Conservation (phyloP, 1,140 invertebrate genomes). For the Conus ventricosus region DNA sequence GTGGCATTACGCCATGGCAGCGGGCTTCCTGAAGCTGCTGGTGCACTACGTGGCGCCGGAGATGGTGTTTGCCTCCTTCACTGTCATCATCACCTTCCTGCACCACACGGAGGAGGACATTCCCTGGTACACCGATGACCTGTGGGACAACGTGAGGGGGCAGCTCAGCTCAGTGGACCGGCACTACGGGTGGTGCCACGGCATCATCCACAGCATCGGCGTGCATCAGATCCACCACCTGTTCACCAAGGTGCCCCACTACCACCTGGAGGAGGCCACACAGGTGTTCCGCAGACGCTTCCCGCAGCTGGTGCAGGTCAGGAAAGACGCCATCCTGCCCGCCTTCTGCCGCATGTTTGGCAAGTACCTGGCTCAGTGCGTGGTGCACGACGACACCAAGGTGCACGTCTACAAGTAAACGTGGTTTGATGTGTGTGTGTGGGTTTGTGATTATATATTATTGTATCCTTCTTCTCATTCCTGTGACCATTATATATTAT, state of each 20-base stretch:
- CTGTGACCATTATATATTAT: neutral
- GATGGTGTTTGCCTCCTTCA: constrained; percentile 69
- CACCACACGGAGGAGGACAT: constrained; percentile 74
- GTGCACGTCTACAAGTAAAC: constrained; percentile 60
- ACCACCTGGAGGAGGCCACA: constrained; percentile 74
- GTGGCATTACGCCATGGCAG: constrained; percentile 47
- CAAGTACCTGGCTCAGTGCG: constrained; percentile 57
- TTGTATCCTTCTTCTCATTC: neutral
- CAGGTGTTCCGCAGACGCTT: constrained; percentile 60
- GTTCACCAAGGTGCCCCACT: constrained; percentile 75
- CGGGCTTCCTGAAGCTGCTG: constrained; percentile 55
- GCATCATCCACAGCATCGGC: constrained; percentile 74
- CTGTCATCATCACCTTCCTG: constrained; percentile 74
- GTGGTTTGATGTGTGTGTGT: neutral
- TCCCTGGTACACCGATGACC: constrained; percentile 73
- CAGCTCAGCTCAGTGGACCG: constrained; percentile 75
- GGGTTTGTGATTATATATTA: neutral
- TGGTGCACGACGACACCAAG: constrained; percentile 51
- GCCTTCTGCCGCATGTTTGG: constrained; percentile 64
- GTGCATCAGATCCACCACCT: constrained; percentile 76
- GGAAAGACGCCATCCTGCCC: constrained; percentile 56
- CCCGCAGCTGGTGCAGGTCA: constrained; percentile 57
- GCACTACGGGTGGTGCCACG: constrained; percentile 74
- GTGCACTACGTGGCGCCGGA: constrained; percentile 73
- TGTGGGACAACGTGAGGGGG: constrained; percentile 74